These are phyloP conservation scores for Drosophila lacicola DNA, from an alignment of 2,888 invertebrate genomes.

Conservation along the genomic window DNA sequence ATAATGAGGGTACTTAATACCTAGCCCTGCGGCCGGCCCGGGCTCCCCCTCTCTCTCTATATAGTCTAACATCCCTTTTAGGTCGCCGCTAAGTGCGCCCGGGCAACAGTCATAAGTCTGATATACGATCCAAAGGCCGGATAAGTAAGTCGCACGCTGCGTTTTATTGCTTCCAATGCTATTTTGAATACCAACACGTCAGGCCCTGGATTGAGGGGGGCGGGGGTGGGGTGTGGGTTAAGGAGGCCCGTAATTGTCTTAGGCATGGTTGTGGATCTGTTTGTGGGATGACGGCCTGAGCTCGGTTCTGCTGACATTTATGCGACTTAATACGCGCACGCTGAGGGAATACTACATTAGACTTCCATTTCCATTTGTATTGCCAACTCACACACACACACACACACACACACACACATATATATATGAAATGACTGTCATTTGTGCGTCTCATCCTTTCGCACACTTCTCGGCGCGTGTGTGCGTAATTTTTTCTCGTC, in stretches of 20 bases:
- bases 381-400: conserved; percentile 25
- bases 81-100: conserved; percentile 34
- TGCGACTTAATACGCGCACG: conserved; percentile 79
- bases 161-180: conserved; percentile 81
- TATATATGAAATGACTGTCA: conserved; percentile 33
- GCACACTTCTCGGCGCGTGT: conserved; percentile 1
- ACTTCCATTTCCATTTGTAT: conserved; percentile 67
- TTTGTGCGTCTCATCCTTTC: conserved; percentile 57
- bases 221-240: background rate
- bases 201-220: conserved; percentile 10
- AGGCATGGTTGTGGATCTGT: conserved; percentile 34
- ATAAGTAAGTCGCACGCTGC: conserved; percentile 73
- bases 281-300: conserved; percentile 40
- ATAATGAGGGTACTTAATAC: conserved; percentile 82
- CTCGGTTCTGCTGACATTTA: conserved; percentile 70
- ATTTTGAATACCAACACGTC: conserved; percentile 82
- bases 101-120: conserved; percentile 64
- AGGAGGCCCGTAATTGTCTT: conserved; percentile 69
- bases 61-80: conserved; percentile 25
- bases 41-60: background rate
- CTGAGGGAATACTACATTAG: conserved; percentile 76
- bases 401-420: conserved; percentile 10
- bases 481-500: conserved; percentile 34
- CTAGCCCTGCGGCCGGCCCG: conserved; percentile 45
- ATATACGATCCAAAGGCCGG: conserved; percentile 70